phyloP scores from a whole-genome alignment of 2,888 invertebrate species.

The Microctonus hyperodae region DNA sequence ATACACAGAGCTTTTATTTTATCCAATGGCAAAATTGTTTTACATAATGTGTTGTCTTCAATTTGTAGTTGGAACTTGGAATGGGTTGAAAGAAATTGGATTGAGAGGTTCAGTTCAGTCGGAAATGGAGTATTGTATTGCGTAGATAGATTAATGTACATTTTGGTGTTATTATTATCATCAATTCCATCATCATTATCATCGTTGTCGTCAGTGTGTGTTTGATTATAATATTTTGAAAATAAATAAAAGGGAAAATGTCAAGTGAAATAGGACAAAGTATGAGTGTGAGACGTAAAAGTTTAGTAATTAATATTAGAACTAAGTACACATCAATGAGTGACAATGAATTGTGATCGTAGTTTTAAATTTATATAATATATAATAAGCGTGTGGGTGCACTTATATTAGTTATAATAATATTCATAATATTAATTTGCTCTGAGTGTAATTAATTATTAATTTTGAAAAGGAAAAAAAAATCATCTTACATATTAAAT shows the following conservation, averaged over 20 bases:
- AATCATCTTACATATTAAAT: too few relatives aligned
- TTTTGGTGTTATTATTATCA: neutral
- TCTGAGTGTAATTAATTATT: neutral
- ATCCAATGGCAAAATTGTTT: neutral
- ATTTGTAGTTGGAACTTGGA: too few relatives aligned
- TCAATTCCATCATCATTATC: neutral
- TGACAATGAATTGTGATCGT: slow-evolving; percentile 59
- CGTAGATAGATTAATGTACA: neutral
- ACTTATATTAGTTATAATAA: neutral
- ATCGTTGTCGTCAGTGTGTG: too few relatives aligned
- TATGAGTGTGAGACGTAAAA: slow-evolving; percentile 43
- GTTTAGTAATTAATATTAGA: slow-evolving; percentile 48
- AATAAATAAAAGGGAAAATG: slow-evolving; percentile 16
- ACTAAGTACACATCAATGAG: slow-evolving; percentile 55
- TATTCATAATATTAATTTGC: neutral
- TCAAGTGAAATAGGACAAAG: neutral
- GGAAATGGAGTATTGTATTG: slow-evolving; percentile 15
- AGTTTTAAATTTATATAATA: slow-evolving; percentile 18
- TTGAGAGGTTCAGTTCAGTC: neutral
- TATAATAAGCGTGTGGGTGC: neutral
- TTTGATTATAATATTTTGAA: neutral
- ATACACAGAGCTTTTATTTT: neutral
- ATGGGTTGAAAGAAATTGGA: too few relatives aligned
- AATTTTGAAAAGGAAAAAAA: neutral
- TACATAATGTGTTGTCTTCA: neutral